Evolutionary conservation across 2,888 invertebrate species (phyloP).

Genomic region (Cheilosia impressa): DNA sequence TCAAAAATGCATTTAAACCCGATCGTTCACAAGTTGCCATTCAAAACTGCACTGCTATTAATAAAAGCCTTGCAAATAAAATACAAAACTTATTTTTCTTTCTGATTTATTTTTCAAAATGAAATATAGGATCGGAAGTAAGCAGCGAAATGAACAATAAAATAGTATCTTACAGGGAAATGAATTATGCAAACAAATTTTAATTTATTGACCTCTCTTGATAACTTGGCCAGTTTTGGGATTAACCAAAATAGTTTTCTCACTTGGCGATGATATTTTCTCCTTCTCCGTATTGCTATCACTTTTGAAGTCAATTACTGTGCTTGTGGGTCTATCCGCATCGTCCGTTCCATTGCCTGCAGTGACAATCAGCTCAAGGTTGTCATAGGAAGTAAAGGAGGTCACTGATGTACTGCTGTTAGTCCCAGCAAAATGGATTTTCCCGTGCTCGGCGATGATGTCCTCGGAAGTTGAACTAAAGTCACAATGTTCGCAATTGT

Average conservation of each 20-base stretch:
- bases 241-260: slow-evolving; percentile 82
- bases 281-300: background rate
- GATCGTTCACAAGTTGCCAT: no score
- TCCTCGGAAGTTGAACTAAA: slow-evolving; percentile 90
- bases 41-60: no score
- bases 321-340: background rate
- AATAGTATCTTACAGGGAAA: background rate
- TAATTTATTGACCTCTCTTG: slow-evolving; percentile 79
- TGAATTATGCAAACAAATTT: background rate
- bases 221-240: slow-evolving; percentile 83
- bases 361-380: slow-evolving; percentile 81
- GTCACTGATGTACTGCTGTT: slow-evolving; percentile 80
- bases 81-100: background rate
- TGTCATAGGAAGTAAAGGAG: slow-evolving; percentile 82
- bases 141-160: background rate
- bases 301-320: background rate
- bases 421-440: slow-evolving; percentile 88
- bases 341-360: slow-evolving; percentile 54
- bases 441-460: slow-evolving; percentile 90
- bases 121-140: background rate
- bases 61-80: no score
- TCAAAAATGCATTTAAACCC: no score
- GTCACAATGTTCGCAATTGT: slow-evolving; percentile 92
- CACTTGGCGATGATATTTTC: slow-evolving; percentile 41
- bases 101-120: background rate